Evolutionary conservation across 2,888 invertebrate genomes (phyloP).

Genomic region (Teinopalpus imperialis): DNA sequence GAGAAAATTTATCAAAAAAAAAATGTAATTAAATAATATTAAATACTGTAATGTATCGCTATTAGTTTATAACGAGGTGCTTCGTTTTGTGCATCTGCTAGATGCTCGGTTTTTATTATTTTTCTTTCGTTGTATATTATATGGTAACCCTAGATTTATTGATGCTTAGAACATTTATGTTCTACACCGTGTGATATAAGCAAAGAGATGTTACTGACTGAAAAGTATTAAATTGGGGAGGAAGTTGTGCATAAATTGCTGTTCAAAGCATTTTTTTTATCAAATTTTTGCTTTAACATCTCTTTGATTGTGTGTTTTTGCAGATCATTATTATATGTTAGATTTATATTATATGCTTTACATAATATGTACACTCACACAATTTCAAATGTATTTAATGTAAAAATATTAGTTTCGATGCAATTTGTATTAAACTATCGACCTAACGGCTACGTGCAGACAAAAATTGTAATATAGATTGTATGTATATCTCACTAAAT

Average conservation of each 20-base stretch:
- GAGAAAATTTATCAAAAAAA: conserved; percentile 64
- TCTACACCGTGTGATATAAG: conserved; percentile 32
- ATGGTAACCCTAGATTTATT: conserved; percentile 54
- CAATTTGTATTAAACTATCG: too few relatives aligned
- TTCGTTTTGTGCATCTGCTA: conserved; percentile 54
- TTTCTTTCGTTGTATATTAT: conserved; percentile 53
- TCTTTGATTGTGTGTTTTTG: conserved; percentile 6
- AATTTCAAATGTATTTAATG: conserved; percentile 4
- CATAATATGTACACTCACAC: not conserved
- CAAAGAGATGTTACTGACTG: conserved; percentile 21
- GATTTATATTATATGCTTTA: conserved; percentile 19
- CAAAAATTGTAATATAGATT: too few relatives aligned
- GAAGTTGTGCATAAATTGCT: not conserved
- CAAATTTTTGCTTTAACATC: not conserved
- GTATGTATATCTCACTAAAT: too few relatives aligned
- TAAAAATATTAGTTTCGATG: not conserved
- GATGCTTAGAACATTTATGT: conserved; percentile 45
- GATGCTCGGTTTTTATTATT: conserved; percentile 40
- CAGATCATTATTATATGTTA: conserved; percentile 3
- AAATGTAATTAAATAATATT: conserved; percentile 43
- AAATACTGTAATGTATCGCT: conserved; percentile 39
- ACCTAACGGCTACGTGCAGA: too few relatives aligned
- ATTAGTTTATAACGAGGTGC: conserved; percentile 49
- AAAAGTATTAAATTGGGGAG: conserved; percentile 8
- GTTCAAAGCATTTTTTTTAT: not conserved